phyloP scores from a whole-genome alignment of 2,888 invertebrate genomes.

The Rhamnusium bicolor region DNA sequence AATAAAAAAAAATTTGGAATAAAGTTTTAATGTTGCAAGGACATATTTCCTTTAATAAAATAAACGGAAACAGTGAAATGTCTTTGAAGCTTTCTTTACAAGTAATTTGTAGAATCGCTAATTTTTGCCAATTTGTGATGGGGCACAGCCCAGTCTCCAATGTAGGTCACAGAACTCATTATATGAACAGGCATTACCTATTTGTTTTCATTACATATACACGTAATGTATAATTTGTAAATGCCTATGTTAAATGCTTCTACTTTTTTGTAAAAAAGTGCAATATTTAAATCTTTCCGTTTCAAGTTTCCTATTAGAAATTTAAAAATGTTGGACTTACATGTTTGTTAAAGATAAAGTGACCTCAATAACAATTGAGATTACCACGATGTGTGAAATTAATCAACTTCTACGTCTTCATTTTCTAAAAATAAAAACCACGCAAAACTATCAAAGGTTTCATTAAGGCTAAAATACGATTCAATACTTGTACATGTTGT shows the following conservation, averaged over 20 bases:
- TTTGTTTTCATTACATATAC: too few species aligned
- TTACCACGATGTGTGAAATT: background rate
- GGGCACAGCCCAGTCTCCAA: background rate
- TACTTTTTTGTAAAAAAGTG: too few species aligned
- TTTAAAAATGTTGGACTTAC: background rate
- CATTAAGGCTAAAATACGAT: slow-evolving; percentile 24
- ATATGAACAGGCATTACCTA: background rate
- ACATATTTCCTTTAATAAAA: too few species aligned
- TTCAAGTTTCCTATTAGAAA: too few species aligned
- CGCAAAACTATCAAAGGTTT: slow-evolving; percentile 20
- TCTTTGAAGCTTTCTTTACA: too few species aligned
- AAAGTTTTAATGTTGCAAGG: too few species aligned
- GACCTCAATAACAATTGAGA: background rate
- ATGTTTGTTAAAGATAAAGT: background rate
- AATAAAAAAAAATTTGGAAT: too few species aligned
- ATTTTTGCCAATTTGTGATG: background rate
- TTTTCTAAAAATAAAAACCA: slow-evolving; percentile 26
- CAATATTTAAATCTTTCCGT: too few species aligned
- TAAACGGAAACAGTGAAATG: too few species aligned
- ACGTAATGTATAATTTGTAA: too few species aligned
- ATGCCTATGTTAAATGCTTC: too few species aligned
- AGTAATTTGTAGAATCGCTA: too few species aligned
- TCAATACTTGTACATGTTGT: slow-evolving; percentile 4
- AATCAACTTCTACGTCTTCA: slow-evolving; percentile 1
- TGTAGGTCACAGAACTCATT: background rate